phyloP scores from a whole-genome alignment of 1,140 invertebrate species.

The Mya arenaria region DNA sequence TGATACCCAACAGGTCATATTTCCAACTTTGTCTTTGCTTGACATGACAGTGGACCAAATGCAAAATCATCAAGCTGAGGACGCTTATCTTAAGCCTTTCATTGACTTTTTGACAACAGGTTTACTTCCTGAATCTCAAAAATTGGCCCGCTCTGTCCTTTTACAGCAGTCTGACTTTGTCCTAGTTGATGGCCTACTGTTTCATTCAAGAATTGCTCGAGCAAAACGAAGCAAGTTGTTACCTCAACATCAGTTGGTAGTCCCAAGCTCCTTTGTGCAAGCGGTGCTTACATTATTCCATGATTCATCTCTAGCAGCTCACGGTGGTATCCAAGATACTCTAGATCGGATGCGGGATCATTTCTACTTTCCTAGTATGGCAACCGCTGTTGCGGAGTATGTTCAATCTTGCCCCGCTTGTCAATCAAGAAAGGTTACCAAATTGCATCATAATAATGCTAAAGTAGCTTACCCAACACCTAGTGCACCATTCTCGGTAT shows the following conservation, averaged over 20 bases:
- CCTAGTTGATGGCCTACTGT: conserved; percentile 40
- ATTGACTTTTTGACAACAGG: background rate
- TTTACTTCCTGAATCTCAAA: conserved; percentile 24
- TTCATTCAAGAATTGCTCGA: conserved; percentile 31
- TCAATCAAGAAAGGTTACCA: background rate
- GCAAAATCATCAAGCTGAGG: background rate
- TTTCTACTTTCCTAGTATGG: conserved; percentile 1
- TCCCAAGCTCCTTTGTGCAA: conserved; percentile 19
- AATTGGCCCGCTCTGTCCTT: conserved; percentile 21
- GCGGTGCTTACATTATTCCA: conserved; percentile 36
- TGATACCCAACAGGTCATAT: background rate
- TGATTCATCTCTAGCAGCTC: conserved; percentile 46
- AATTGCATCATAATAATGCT: background rate
- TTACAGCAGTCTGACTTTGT: conserved; percentile 38
- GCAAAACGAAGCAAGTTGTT: conserved; percentile 34
- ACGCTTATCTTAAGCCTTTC: conserved; percentile 3
- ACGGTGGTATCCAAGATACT: conserved; percentile 48
- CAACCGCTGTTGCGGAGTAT: background rate
- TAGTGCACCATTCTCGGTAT: conserved; percentile 20
- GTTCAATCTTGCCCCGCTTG: conserved; percentile 15
- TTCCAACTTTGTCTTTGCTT: background rate
- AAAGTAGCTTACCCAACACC: conserved; percentile 9
- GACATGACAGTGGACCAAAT: background rate
- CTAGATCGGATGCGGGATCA: background rate
- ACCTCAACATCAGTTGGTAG: conserved; percentile 27